Evolutionary conservation across 1,140 invertebrate genomes (phyloP).

Genomic region (Trichonephila inaurata): DNA sequence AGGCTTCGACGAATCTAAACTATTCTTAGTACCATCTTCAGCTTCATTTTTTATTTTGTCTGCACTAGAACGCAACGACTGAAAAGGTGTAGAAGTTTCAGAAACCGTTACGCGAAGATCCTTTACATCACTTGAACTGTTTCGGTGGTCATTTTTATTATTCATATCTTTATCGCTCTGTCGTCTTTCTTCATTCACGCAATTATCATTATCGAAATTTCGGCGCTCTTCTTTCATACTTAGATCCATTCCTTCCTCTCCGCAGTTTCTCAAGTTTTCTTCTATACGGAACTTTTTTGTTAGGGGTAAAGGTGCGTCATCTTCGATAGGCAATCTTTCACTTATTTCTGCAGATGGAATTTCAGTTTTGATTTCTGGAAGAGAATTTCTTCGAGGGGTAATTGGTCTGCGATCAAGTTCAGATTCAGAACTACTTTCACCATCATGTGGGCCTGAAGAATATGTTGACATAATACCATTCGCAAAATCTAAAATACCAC

Average conservation of each 20-base stretch:
- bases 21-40: background rate
- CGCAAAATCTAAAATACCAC: conserved; percentile 45
- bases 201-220: background rate
- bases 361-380: conserved; percentile 37
- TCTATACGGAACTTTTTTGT: conserved; percentile 53
- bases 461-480: conserved; percentile 45
- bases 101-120: background rate
- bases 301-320: conserved; percentile 57
- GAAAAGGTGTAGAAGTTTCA: background rate
- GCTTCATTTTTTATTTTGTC: background rate
- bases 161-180: background rate
- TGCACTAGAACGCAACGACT: background rate
- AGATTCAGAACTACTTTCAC: conserved; percentile 60
- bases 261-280: background rate
- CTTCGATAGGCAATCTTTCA: background rate
- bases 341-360: background rate
- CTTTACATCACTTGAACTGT: conserved; percentile 14
- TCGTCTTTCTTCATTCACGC: background rate
- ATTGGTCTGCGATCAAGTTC: conserved; percentile 43
- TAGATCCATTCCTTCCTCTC: conserved; percentile 62
- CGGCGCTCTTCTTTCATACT: conserved; percentile 63
- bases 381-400: background rate
- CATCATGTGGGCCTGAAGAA: conserved; percentile 46
- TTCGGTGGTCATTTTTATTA: background rate
- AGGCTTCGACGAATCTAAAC: background rate